Evolutionary conservation across 2,797 vertebrate species (phyloP), one percentile per base, ranked within the genome.

Genomic region (Sebastes melanostomus): DNA sequence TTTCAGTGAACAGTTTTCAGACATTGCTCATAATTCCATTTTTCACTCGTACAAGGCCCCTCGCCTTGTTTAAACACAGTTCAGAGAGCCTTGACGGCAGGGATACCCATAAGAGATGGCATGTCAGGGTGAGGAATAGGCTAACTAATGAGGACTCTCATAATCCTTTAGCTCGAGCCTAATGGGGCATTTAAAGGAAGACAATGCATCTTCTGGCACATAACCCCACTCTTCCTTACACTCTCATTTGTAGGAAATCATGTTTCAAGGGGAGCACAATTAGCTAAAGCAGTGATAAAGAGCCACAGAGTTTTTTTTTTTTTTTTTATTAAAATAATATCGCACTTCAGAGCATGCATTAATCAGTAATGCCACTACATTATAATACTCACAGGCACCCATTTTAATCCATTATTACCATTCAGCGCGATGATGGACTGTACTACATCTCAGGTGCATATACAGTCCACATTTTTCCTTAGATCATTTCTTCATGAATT

Each of bases 171-270:
- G 91, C 92, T 93, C 82, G 25, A 80, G 90, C 92, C 92, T 96
- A 96, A 96, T 96, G 94, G 94, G 93, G 92, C 95, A 94, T 96
- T 96, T 94, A 95, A 94, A 91, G 88, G 86, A 93, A 95, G 95
- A 94, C 94, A 93, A 95, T 95, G 93, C 94, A 94, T 95, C 94
- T 94, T 94, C 87, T 88, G 81, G 84, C 88, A 91, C 92, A 89
- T 91, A 94, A 91, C 92, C 89, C 91, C 92, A 91, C 93, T 92
- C 93, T 93, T 92, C 89, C 89, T 96, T 93, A 93, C 92, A 86
- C 93, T 89, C 93, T 96, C 93, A 95, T 96, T 96, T 96, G 93
- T 95, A 94, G 91, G 91, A 94, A 96, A 95, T 95, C 93, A 93
- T 93, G 94, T 94, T 95, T 96, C 94, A 95, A 94, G 93, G 89